These are phyloP conservation scores for Rhinoptilus africanus DNA, from an alignment of 2,113 vertebrate species.

Conservation along the genomic window DNA sequence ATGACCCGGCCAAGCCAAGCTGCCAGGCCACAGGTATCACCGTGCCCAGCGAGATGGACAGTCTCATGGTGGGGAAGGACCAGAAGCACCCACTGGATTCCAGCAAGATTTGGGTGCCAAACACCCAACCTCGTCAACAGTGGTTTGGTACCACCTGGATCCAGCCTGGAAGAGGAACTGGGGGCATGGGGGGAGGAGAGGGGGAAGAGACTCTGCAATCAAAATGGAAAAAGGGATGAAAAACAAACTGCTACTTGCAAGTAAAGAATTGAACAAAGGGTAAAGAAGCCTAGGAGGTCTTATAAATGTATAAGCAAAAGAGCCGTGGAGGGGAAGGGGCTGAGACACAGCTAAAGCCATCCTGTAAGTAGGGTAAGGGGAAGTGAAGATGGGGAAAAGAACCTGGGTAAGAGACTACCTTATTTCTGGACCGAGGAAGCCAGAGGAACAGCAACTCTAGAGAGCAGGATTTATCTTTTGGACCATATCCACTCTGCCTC, in stretches of 20 bases:
- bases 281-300: neutral
- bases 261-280: neutral
- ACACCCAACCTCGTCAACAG: neutral
- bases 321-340: neutral
- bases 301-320: neutral
- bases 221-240: neutral
- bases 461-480: neutral
- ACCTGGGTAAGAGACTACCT: neutral
- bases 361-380: neutral
- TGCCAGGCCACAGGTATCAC: neutral
- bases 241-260: neutral
- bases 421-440: neutral
- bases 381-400: neutral
- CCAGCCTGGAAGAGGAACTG: neutral
- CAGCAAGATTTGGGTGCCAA: neutral
- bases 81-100: neutral
- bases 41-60: accelerated
- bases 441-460: neutral
- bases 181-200: accelerated
- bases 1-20: accelerated
- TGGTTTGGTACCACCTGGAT: neutral
- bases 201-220: neutral
- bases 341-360: neutral
- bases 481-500: neutral
- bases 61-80: neutral